Evolutionary conservation across 2,113 vertebrate species (phyloP).

Genomic region (Saguinus imperator): DNA sequence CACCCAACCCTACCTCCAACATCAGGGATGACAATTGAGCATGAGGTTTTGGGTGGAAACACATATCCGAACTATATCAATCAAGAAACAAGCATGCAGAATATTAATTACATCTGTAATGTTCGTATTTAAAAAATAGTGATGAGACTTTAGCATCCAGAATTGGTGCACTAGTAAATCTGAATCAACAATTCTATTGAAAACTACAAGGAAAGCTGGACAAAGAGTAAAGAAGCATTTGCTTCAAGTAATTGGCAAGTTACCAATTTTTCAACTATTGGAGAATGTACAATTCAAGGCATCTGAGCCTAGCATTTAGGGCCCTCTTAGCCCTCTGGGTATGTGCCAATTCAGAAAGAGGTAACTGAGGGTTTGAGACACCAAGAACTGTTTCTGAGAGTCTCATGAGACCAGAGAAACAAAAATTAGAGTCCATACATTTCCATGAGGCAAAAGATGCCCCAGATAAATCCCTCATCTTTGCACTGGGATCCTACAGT

Average conservation of each 20-base stretch:
- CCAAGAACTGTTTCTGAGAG: neutral
- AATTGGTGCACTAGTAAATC: neutral
- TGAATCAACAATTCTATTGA: neutral
- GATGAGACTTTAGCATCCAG: neutral
- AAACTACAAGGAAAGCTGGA: neutral
- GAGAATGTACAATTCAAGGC: neutral
- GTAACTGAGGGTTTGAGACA: neutral
- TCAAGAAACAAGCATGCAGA: too few relatives aligned
- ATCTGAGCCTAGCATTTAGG: neutral
- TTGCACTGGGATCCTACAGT: neutral
- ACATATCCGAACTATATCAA: too few relatives aligned
- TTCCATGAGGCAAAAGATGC: neutral
- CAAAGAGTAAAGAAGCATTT: neutral
- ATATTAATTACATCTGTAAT: neutral
- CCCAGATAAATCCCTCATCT: neutral
- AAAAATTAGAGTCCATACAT: neutral
- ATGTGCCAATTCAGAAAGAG: neutral
- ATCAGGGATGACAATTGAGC: too few relatives aligned
- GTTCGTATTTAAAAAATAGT: neutral
- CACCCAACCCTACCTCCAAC: too few relatives aligned
- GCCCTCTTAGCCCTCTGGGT: neutral
- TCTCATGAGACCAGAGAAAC: neutral
- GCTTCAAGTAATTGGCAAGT: neutral
- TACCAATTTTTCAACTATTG: neutral
- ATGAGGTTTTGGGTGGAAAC: too few relatives aligned